phyloP scores from a whole-genome alignment of 2,113 vertebrate species.

The Phalacrocorax brasilianus region DNA sequence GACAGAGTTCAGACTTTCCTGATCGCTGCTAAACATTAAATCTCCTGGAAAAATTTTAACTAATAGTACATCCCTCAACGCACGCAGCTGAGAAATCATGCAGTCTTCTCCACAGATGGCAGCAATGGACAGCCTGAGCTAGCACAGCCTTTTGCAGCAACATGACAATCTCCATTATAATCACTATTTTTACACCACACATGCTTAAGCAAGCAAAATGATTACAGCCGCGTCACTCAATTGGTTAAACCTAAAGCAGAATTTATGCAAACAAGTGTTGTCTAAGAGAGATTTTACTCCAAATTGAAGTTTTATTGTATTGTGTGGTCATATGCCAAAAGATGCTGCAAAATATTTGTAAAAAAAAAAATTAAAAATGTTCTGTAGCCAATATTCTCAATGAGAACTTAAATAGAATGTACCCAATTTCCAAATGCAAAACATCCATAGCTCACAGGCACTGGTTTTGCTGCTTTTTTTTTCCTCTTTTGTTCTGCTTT shows the following conservation, averaged over 20 bases:
- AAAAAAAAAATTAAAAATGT: background rate
- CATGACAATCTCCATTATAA: background rate
- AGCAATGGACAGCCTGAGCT: background rate
- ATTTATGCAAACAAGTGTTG: background rate
- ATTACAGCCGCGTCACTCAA: background rate
- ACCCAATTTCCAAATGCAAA: background rate
- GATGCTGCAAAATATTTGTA: background rate
- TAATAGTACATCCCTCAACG: background rate
- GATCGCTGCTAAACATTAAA: background rate
- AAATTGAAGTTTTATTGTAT: background rate
- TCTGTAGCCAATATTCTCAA: background rate
- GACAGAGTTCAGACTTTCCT: background rate
- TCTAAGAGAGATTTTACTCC: background rate
- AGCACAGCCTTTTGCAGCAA: background rate
- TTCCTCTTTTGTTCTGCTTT: background rate
- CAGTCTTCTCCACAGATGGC: background rate
- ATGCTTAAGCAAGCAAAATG: conserved; percentile 6
- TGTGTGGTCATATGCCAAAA: background rate
- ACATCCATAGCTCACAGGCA: background rate
- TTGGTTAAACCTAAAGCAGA: background rate
- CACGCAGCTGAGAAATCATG: background rate
- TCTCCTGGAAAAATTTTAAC: background rate
- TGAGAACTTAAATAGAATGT: background rate
- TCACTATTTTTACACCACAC: background rate
- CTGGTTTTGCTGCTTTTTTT: background rate